These are phyloP conservation scores for Champsocephalus gunnari DNA, from an alignment of 2,797 vertebrate genomes.

Conservation along the genomic window DNA sequence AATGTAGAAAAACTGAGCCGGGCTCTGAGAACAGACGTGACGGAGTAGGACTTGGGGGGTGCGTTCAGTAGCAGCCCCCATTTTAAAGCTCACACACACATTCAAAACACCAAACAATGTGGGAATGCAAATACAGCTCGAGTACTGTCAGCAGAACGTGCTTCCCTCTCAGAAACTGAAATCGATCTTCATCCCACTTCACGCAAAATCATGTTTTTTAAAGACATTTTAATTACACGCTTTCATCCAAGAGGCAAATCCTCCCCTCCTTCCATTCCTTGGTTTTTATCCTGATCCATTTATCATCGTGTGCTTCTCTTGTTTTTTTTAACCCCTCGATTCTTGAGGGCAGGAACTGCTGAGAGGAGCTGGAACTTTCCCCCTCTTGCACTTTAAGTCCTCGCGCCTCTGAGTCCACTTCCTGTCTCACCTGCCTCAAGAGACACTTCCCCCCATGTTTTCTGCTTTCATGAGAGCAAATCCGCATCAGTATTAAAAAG, in stretches of 20 bases:
- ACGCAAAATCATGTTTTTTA: slow-evolving; percentile 57
- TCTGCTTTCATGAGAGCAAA: slow-evolving; percentile 58
- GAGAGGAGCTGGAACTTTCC: slow-evolving; percentile 72
- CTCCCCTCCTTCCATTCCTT: slow-evolving; percentile 57
- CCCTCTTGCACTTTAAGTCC: slow-evolving; percentile 82
- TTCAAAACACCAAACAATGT: slow-evolving; percentile 55
- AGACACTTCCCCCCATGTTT: slow-evolving; percentile 15
- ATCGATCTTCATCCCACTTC: slow-evolving; percentile 46
- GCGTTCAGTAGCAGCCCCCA: slow-evolving; percentile 42
- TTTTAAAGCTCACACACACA: slow-evolving; percentile 44
- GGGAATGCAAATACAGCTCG: slow-evolving; percentile 46
- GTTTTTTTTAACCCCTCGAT: slow-evolving; percentile 7
- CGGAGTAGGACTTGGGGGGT: slow-evolving; percentile 40
- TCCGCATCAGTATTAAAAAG: slow-evolving; percentile 76
- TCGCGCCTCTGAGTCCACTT: slow-evolving; percentile 58
- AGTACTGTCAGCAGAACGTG: slow-evolving; percentile 51
- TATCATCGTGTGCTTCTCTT: slow-evolving; percentile 29
- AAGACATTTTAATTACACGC: slow-evolving; percentile 51
- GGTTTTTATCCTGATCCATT: slow-evolving; percentile 44
- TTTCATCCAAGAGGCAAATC: slow-evolving; percentile 48
- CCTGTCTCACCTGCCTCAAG: slow-evolving; percentile 56
- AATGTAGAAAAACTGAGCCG: slow-evolving; percentile 66
- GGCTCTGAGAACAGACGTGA: slow-evolving; percentile 54
- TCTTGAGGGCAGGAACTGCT: slow-evolving; percentile 61
- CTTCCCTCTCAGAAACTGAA: slow-evolving; percentile 67